Evolutionary conservation across 1,140 invertebrate genomes (phyloP), one percentile per base, ranked within the genome.

Genomic region (Trigoniulus corallinus): DNA sequence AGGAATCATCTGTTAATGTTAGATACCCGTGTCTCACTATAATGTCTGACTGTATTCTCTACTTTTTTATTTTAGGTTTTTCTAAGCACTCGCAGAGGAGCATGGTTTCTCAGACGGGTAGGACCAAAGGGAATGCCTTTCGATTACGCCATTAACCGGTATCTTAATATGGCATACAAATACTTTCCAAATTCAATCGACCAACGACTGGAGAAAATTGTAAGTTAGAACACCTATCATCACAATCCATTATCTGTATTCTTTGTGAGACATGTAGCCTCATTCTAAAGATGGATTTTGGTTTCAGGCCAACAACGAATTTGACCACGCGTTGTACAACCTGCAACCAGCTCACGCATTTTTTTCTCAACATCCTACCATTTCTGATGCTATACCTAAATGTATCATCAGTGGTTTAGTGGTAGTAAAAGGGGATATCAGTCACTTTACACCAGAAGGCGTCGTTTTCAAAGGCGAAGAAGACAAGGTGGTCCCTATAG

Each of bases 331-430:
- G 22, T 37, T 62, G 1, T 74, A 69, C 55, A 59, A 62, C 3
- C 53, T 75, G 24, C 61, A 69, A 50, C 72, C 72, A 12, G 53
- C 61, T 22, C 69, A 74, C 54, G 48, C 61, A n/a, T 61, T 69
- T 10, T 62, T 65, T 21, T 55, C 60, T 3, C 72, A 74, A 43
- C 74, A 76, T 58, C 69, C 71, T 1, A 73, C 69, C 29, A 70
- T 75, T 18, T 75, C 74, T 56, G 73, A 75, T 56, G 68, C 72
- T 21, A 57, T 76, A 2, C 67, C 72, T 1, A 70, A 72, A 53
- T 62, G 71, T 15, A 64, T 75, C 10, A 61, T 70, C 49, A 65
- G 58, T 27, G 73, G 73, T 1, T 57, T 62, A 10, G 62, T 75
- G 34, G 59, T 59, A 12, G 57, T 71, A 21, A 66, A 68, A 59